Percentiles rank a stretch among this genome's conserved stretches.
Conservation (phyloP, 2,113 vertebrate species). For the Pavo muticus region DNA sequence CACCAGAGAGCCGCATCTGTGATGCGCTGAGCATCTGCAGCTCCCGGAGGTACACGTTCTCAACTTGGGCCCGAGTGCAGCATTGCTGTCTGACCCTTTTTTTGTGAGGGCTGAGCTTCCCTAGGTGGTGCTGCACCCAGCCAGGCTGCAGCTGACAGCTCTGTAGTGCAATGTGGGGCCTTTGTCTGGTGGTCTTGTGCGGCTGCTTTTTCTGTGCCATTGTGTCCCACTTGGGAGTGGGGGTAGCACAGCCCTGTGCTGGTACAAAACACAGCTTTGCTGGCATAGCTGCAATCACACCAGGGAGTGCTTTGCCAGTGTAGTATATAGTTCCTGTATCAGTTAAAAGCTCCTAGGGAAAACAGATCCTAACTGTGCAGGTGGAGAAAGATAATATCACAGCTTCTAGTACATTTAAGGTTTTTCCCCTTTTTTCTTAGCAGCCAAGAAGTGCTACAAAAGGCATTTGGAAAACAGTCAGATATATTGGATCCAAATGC, state of each 20-base stretch:
- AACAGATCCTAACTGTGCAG: constrained; percentile 55
- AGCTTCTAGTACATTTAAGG: constrained; percentile 22
- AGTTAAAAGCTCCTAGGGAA: constrained; percentile 58
- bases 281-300: constrained; percentile 40
- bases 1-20: neutral
- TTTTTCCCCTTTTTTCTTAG: constrained; percentile 30
- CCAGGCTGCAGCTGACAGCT: fast-evolving
- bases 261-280: constrained; percentile 43
- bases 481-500: neutral
- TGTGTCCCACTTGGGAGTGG: neutral
- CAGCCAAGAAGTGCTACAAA: neutral
- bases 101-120: neutral
- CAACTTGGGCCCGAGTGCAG: neutral
- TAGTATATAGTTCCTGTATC: constrained; percentile 61
- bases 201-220: neutral
- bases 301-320: constrained; percentile 49
- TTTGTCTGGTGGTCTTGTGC: neutral
- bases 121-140: neutral
- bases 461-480: constrained; percentile 10
- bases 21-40: neutral
- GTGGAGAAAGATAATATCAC: constrained; percentile 43
- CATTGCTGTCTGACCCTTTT: fast-evolving
- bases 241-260: neutral
- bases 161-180: neutral
- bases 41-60: neutral